A percentile compares a stretch with the other conserved stretches of the same genome.
Evolutionary conservation across 2,888 invertebrate species (phyloP).

Genomic region (Leptinotarsa tumamoca): DNA sequence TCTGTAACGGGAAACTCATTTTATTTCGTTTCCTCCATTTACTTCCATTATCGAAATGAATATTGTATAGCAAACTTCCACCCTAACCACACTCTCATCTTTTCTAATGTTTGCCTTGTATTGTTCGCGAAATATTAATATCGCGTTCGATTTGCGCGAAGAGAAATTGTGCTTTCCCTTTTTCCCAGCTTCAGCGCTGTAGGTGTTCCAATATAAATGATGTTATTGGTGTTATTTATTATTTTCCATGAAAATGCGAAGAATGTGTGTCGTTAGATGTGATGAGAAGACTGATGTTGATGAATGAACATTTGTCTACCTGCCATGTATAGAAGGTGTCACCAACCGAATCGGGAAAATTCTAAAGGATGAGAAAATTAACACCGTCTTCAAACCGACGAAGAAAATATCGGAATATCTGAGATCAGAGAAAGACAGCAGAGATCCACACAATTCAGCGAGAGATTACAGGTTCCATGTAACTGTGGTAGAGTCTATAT

Average conservation of each 20-base stretch:
- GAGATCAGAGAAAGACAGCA: too few species aligned
- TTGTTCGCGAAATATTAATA: slow-evolving; percentile 13
- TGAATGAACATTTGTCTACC: not conserved
- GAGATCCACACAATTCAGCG: too few species aligned
- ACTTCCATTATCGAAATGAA: not conserved
- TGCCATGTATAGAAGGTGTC: too few species aligned
- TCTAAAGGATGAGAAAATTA: too few species aligned
- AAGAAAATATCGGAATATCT: too few species aligned
- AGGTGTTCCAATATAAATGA: not conserved
- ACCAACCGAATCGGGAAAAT: too few species aligned
- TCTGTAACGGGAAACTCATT: not conserved
- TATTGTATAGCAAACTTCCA: not conserved
- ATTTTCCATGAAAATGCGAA: not conserved
- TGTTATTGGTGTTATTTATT: slow-evolving; percentile 8
- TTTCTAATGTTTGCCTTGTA: slow-evolving; percentile 5
- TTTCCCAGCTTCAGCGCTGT: not conserved
- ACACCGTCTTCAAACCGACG: too few species aligned
- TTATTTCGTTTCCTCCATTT: not conserved
- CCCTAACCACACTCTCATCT: not conserved
- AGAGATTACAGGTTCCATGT: too few species aligned
- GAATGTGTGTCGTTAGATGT: not conserved
- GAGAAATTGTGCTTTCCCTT: not conserved
- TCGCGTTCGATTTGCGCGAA: not conserved
- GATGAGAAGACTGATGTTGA: slow-evolving; percentile 10
- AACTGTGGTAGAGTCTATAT: too few species aligned